A percentile compares a stretch with the other conserved stretches of the same genome.
These are phyloP conservation scores for Watsonalla binaria DNA, from an alignment of 2,888 invertebrate genomes.

Conservation along the genomic window DNA sequence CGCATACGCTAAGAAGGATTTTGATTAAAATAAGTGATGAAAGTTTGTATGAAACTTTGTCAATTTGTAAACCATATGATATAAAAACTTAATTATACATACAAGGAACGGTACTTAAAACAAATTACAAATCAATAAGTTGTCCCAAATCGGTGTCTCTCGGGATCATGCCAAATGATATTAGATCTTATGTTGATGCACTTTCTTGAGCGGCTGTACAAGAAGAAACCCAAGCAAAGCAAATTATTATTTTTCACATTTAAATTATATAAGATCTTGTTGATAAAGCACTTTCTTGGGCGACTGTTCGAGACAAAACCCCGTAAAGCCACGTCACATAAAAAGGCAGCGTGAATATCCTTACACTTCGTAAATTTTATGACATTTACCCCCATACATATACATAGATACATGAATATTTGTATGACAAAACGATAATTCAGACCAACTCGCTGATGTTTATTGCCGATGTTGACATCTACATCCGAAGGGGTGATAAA, in stretches of 20 bases:
- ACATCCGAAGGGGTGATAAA: slow-evolving; percentile 25
- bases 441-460: slow-evolving; percentile 34
- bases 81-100: too few species aligned
- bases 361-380: slow-evolving; percentile 74
- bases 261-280: not conserved
- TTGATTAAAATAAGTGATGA: too few species aligned
- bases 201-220: too few species aligned
- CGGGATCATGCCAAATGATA: too few species aligned
- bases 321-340: slow-evolving; percentile 56
- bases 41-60: too few species aligned
- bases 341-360: slow-evolving; percentile 59
- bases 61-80: too few species aligned
- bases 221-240: too few species aligned
- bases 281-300: slow-evolving; percentile 1
- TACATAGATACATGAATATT: slow-evolving; percentile 27
- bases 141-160: too few species aligned
- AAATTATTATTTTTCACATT: not conserved
- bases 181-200: too few species aligned
- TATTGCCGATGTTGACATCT: slow-evolving; percentile 47
- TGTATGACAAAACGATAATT: slow-evolving; percentile 36
- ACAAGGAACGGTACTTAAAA: too few species aligned
- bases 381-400: slow-evolving; percentile 37
- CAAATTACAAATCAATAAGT: too few species aligned
- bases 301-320: slow-evolving; percentile 28
- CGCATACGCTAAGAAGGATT: too few species aligned